Conservation (phyloP, 2,113 vertebrate species). For the Crotalus helleri region DNA sequence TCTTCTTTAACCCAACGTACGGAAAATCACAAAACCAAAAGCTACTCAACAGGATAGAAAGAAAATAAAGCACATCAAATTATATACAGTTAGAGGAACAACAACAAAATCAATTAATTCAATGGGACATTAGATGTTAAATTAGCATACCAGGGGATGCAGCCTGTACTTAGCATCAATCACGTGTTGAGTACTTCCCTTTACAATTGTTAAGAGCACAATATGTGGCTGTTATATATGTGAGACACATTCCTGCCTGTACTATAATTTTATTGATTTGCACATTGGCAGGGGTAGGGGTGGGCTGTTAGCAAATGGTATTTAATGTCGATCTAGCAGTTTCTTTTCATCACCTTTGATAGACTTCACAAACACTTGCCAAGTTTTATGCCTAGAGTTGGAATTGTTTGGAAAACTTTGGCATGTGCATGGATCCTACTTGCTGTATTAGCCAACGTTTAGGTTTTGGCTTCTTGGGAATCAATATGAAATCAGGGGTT, state of each 20-base stretch:
- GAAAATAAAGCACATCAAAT: constrained; percentile 30
- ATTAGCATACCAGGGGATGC: not conserved
- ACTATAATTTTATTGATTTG: constrained; percentile 35
- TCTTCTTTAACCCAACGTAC: not conserved
- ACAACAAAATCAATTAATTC: constrained; percentile 47
- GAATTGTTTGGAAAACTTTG: not conserved
- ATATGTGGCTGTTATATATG: not conserved
- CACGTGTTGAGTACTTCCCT: constrained; percentile 15
- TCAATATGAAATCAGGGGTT: not conserved
- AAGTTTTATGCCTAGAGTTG: not conserved
- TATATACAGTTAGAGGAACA: constrained; percentile 15
- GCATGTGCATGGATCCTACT: not conserved
- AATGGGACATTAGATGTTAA: constrained; percentile 32
- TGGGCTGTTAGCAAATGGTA: constrained; percentile 18
- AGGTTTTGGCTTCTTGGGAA: not conserved
- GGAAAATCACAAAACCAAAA: not conserved
- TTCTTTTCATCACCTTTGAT: constrained; percentile 24
- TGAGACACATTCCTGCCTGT: constrained; percentile 13
- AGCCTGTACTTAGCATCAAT: constrained; percentile 33
- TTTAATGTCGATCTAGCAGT: not conserved
- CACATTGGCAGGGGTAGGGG: not conserved
- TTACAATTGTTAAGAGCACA: constrained; percentile 1
- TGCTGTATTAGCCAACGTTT: not conserved
- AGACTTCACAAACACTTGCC: constrained; percentile 13
- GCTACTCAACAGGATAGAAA: not conserved